Evolutionary conservation across 2,888 invertebrate genomes (phyloP).

Genomic region (Ferdinandea cuprea): DNA sequence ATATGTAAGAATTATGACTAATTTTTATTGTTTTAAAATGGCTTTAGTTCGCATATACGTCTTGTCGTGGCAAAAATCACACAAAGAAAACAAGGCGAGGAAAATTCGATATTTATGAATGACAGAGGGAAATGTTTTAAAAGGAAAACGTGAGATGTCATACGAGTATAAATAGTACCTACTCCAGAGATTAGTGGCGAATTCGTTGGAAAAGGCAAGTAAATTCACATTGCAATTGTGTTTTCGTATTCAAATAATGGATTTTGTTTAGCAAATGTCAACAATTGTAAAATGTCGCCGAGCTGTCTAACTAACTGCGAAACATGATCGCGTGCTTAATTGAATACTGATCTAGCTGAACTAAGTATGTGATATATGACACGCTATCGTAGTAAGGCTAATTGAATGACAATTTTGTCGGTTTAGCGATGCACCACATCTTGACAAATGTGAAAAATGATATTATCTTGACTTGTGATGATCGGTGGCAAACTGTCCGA

Average conservation of each 20-base stretch:
- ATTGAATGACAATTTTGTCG: constrained; percentile 16
- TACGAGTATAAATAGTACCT: constrained; percentile 16
- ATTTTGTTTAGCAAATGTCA: constrained; percentile 27
- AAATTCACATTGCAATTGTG: constrained; percentile 5
- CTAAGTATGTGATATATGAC: constrained; percentile 27
- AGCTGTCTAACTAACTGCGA: constrained; percentile 1
- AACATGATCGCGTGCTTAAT: constrained; percentile 41
- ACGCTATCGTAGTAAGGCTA: constrained; percentile 9
- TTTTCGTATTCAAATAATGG: constrained; percentile 13
- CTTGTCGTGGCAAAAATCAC: constrained; percentile 45
- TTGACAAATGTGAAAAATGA: neutral
- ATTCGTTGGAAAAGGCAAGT: neutral
- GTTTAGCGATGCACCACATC: neutral
- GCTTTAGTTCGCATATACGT: constrained; percentile 20
- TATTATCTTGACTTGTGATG: neutral
- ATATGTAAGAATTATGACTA: constrained; percentile 48
- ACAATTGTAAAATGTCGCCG: constrained; percentile 21
- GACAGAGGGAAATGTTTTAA: constrained; percentile 29
- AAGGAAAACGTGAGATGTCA: constrained; percentile 34
- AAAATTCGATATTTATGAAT: constrained; percentile 61
- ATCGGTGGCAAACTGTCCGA: neutral
- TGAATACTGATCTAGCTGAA: constrained; percentile 25
- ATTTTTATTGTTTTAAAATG: constrained; percentile 37
- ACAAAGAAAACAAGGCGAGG: constrained; percentile 46
- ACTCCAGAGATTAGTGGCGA: neutral